A percentile compares a stretch with the other conserved stretches of the same genome.
phyloP scores from a whole-genome alignment of 2,797 vertebrate species.

The Orientallactaga sibirica region DNA sequence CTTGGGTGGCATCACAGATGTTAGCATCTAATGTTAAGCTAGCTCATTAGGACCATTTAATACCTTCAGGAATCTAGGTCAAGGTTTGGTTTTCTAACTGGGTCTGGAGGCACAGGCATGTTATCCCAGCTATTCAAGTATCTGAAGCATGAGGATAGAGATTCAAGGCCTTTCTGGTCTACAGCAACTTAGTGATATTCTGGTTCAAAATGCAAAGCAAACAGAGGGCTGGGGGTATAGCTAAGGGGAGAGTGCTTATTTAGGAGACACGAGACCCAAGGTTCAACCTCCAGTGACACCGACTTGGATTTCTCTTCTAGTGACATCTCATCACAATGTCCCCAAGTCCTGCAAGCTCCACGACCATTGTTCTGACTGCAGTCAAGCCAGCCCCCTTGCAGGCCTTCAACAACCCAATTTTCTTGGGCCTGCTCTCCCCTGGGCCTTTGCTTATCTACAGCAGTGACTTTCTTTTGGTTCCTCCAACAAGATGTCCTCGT shows the following conservation, averaged over 20 bases:
- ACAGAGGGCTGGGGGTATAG: too few relatives aligned
- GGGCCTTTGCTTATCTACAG: too few relatives aligned
- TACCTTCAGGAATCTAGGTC: background rate
- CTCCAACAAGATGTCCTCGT: background rate
- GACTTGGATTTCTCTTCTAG: background rate
- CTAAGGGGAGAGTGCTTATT: too few relatives aligned
- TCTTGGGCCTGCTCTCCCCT: background rate
- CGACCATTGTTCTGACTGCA: background rate
- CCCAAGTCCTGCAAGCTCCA: background rate
- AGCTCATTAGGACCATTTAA: background rate
- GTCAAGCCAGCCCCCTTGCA: background rate
- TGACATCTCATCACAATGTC: background rate
- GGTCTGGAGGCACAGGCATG: too few relatives aligned
- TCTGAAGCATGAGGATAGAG: too few relatives aligned
- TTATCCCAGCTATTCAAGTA: too few relatives aligned
- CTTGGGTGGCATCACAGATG: background rate
- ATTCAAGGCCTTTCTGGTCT: too few relatives aligned
- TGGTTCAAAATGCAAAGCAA: too few relatives aligned
- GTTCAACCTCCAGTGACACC: too few relatives aligned
- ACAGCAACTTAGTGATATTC: too few relatives aligned
- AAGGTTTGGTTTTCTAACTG: background rate
- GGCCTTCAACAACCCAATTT: background rate
- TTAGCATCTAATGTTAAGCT: background rate
- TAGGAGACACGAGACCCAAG: too few relatives aligned
- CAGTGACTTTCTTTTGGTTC: background rate